These are phyloP conservation scores for Littorina saxatilis DNA, from an alignment of 1,140 invertebrate species.

Conservation along the genomic window DNA sequence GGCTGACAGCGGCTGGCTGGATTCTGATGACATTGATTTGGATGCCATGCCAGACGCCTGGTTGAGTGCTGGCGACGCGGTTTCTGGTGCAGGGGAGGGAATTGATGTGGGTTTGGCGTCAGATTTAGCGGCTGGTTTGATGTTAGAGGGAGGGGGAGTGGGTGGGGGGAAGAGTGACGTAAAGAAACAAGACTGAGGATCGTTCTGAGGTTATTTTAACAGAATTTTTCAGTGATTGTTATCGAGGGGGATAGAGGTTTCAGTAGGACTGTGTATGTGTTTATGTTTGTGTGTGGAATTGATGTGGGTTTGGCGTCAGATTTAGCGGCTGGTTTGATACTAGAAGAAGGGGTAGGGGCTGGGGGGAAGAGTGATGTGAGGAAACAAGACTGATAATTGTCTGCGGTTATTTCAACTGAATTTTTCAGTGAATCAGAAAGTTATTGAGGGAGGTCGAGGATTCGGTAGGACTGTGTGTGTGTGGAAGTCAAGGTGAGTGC, in stretches of 20 bases:
- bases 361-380: neutral
- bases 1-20: neutral
- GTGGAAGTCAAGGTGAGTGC: too few species aligned
- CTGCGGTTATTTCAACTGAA: too few species aligned
- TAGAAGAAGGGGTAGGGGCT: neutral
- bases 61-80: neutral
- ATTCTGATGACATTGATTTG: slow-evolving; percentile 27
- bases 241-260: too few species aligned
- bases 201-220: too few species aligned
- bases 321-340: neutral
- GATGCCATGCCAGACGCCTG: slow-evolving; percentile 20
- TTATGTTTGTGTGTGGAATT: too few species aligned
- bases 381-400: slow-evolving; percentile 29
- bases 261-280: too few species aligned
- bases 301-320: slow-evolving; percentile 17
- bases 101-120: slow-evolving; percentile 27
- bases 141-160: neutral
- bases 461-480: too few species aligned
- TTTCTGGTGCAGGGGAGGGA: neutral
- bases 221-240: too few species aligned
- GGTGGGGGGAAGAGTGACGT: neutral
- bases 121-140: neutral
- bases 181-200: slow-evolving; percentile 37
- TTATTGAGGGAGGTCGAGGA: too few species aligned
- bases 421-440: too few species aligned